Base-by-base conservation (phyloP, 2,113 vertebrate genomes). In the Psilopsiagon aurifrons region DNA sequence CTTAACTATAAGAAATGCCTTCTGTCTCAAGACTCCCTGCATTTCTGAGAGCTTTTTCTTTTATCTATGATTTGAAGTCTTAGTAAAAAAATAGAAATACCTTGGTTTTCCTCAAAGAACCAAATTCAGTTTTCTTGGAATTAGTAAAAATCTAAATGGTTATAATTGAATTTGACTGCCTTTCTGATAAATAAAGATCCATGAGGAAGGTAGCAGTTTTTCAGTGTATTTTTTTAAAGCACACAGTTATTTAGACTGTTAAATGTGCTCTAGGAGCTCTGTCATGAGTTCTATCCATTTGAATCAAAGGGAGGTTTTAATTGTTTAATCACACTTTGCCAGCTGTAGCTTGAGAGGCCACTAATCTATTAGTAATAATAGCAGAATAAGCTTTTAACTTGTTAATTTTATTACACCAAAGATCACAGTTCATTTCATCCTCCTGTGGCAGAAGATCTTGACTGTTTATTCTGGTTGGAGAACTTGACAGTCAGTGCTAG, bases 401-500 rank as follows among this genome's bases (percentile, higher is more conserved):
- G 57, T 37, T 85, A 66, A 87, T 87, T 75, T 94, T 70, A 90
- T 90, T 93, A 73, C 28, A 54, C 1, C 25, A 79, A 60, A 60
- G 33, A 87, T 80, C 33, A 86, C 74, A 62, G 47, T 85, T 78
- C 39, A 60, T 92, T 83, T 91, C 35, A 77, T 43, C 9, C 17
- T 94, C 43, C 10, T 57, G 23, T 83, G 63, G 68, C 83, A 70
- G 63, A 69, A 78, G 44, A n/a, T 43, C 25, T 84, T 46, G 64
- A 60, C 54, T 93, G 29, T 83, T 95, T 88, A 59, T 92, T 86
- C 76, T 77, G 18, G 25, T 71, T 88, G 90, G 71, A 92, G 87
- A 94, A 62, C 59, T 70, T 1, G 5, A 76, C 22, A 75, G 54
- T 86, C 75, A 82, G n/a, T 55, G n/a, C 78, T 89, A 80, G 14